Base-by-base conservation (phyloP, 37 sponge, comb jelly and placozoan species). In the Axinella damicornis region DNA sequence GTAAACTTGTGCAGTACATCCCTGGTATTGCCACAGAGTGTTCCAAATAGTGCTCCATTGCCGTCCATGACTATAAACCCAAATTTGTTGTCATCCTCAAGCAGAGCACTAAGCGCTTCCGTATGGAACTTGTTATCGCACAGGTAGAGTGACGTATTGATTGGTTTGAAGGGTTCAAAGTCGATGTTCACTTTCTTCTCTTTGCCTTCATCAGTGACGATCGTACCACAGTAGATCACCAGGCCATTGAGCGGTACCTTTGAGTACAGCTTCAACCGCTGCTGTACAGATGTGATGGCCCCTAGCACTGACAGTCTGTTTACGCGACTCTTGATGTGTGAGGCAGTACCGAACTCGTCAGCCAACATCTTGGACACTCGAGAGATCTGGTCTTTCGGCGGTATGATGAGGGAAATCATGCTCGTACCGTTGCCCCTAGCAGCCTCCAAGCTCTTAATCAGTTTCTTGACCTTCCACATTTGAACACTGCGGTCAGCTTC, bases 101-200 rank as follows among this genome's bases (percentile, higher is more conserved):
- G 80, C 9, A 99, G 92, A 54, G 99, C 99, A 24, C 81, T 84
- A 37, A 99, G 87, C 15, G 99, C 97, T 75, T 99, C 99, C 17
- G 99, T 99, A 78, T 99, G 99, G 85, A 99, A 99, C 76, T 99
- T 99, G 92, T 99, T 99, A 65, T 99, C 99, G 84, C 99, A 99
- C 20, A 99, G 90, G 80, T 99, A 99, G 41, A 99, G 92, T 19
- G 97, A 97, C 0, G 99, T 99, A 69, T 99, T 99, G 88, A 99
- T 97, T 2, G 99, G 95, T 69, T 96, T 95, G 87, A 99, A 99
- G 0, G 99, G 99, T 79, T 99, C 99, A 83, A 99, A 99, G 68
- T 99, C 99, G 55, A 99, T 97, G 92, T 99, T 99, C 21, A 99
- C 99, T 73, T 99, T 99, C 90, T 99, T 99, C 67, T 97, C 99